Evolutionary conservation across 2,797 vertebrate genomes (phyloP).

Genomic region (Acanthis flammea): DNA sequence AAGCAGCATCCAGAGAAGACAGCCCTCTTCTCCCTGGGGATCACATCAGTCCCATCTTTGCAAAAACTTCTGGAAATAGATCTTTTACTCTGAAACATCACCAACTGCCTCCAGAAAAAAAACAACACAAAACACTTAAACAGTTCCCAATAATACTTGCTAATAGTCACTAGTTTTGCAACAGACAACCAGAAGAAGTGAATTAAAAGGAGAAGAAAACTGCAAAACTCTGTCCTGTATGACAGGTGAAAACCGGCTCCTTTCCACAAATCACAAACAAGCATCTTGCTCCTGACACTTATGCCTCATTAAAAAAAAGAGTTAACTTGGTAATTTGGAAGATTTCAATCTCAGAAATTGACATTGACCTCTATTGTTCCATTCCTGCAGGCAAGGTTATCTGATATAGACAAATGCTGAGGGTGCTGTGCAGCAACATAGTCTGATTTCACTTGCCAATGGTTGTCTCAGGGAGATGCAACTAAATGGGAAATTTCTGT

Average conservation of each 20-base stretch:
- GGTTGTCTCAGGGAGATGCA: background rate
- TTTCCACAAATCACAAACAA: background rate
- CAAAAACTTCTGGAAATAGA: background rate
- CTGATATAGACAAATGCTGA: background rate
- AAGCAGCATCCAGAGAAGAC: background rate
- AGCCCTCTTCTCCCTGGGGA: background rate
- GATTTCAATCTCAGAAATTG: background rate
- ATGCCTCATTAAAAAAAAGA: background rate
- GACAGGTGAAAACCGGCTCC: background rate
- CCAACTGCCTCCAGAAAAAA: background rate
- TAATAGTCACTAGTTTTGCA: background rate
- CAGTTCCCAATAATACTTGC: background rate
- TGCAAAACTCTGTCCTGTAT: background rate
- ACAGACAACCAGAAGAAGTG: background rate
- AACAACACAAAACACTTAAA: accelerated
- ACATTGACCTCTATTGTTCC: background rate
- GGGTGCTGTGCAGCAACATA: background rate
- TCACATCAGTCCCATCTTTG: accelerated
- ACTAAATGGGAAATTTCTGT: background rate
- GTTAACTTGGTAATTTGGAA: background rate
- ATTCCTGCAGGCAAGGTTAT: background rate
- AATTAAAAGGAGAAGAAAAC: background rate
- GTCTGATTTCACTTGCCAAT: background rate
- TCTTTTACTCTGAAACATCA: background rate
- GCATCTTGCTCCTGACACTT: background rate